Evolutionary conservation across 2,888 invertebrate genomes (phyloP).

Genomic region (Odiellus spinosus): DNA sequence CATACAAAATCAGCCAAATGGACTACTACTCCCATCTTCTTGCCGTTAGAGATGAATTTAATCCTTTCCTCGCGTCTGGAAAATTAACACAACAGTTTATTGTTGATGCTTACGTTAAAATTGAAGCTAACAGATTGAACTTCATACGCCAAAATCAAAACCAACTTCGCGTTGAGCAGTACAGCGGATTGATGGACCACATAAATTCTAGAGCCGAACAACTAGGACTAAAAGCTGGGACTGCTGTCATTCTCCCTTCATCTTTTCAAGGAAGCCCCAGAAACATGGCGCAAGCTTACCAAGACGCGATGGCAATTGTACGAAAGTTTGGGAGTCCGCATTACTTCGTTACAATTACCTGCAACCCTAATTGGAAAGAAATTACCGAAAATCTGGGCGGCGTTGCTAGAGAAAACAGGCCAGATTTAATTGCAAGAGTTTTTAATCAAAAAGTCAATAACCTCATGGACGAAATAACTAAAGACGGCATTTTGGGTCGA

Average conservation of each 20-base stretch:
- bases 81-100: conserved; percentile 24
- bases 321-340: conserved; percentile 30
- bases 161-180: conserved; percentile 21
- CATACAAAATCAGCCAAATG: background rate
- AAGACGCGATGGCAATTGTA: conserved; percentile 33
- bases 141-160: conserved; percentile 22
- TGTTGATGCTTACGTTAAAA: conserved; percentile 23
- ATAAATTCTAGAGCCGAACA: background rate
- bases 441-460: conserved; percentile 21
- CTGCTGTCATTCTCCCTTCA: background rate
- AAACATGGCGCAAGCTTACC: conserved; percentile 27
- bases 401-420: conserved; percentile 22
- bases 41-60: conserved; percentile 5
- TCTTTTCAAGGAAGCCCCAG: conserved; percentile 26
- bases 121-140: conserved; percentile 22
- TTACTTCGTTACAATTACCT: conserved; percentile 33
- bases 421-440: conserved; percentile 27
- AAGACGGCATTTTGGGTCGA: conserved; percentile 19
- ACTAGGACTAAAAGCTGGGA: background rate
- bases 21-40: background rate
- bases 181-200: conserved; percentile 19
- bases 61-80: conserved; percentile 20
- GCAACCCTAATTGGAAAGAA: conserved; percentile 32
- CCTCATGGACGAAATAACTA: conserved; percentile 5
- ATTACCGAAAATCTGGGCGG: conserved; percentile 24